phyloP scores from a whole-genome alignment of 2,888 invertebrate genomes.

The Netelia fuscicornis region DNA sequence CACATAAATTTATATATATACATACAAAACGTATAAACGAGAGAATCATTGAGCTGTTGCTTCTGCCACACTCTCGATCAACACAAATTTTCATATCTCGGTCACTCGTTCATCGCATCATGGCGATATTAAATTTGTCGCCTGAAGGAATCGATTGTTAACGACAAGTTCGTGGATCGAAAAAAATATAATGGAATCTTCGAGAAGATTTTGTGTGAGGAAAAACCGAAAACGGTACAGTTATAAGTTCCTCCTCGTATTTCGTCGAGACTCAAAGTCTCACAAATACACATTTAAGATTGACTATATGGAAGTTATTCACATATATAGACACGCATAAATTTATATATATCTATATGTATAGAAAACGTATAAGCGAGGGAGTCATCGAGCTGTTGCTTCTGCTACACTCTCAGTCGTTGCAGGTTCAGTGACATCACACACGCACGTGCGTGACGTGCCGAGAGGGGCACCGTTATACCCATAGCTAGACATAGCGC shows the following conservation, averaged over 20 bases:
- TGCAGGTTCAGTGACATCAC: constrained; percentile 84
- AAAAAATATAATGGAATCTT: constrained; percentile 13
- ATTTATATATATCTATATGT: neutral
- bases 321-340: neutral
- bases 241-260: constrained; percentile 4
- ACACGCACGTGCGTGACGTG: constrained; percentile 84
- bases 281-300: neutral
- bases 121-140: too few species aligned
- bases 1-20: neutral
- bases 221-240: constrained; percentile 31
- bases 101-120: neutral
- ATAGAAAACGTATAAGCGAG: constrained; percentile 31
- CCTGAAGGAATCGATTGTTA: neutral
- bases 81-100: too few species aligned
- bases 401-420: constrained; percentile 53
- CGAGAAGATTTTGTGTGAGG: constrained; percentile 41
- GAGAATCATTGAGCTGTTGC: constrained; percentile 58
- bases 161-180: constrained; percentile 13
- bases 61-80: constrained; percentile 42
- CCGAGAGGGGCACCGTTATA: constrained; percentile 81
- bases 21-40: constrained; percentile 23
- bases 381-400: constrained; percentile 58
- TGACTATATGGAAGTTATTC: neutral
- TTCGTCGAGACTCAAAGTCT: constrained; percentile 11
- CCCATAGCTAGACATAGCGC: constrained; percentile 78